Conservation (phyloP, 2,113 vertebrate genomes). For the Paralichthys olivaceus region DNA sequence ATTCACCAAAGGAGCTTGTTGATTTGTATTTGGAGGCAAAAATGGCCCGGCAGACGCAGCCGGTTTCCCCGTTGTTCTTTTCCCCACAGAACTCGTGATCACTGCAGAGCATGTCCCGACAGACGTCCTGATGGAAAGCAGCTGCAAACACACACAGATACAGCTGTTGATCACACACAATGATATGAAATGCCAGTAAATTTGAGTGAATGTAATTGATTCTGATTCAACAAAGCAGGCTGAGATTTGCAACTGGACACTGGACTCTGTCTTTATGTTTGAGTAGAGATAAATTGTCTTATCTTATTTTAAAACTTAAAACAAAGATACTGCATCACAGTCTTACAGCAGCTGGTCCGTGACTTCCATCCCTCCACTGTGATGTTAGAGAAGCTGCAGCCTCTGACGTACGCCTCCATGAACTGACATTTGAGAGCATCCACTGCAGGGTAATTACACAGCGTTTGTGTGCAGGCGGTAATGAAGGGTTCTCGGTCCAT, state of each 20-base stretch:
- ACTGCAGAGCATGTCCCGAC: constrained; percentile 45
- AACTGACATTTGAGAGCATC: constrained; percentile 33
- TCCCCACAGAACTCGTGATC: constrained; percentile 47
- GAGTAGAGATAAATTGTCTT: no score
- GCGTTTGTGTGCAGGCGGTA: constrained; percentile 27
- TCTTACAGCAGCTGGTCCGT: constrained; percentile 23
- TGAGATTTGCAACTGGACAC: not conserved
- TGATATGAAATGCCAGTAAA: not conserved
- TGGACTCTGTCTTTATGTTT: not conserved
- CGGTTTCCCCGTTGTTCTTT: not conserved
- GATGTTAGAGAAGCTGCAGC: constrained; percentile 25
- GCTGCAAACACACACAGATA: not conserved
- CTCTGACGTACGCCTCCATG: constrained; percentile 27
- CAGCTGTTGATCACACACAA: not conserved
- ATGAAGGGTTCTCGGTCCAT: constrained; percentile 44
- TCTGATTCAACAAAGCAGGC: not conserved
- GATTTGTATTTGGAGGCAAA: constrained; percentile 39
- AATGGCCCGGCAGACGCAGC: constrained; percentile 41
- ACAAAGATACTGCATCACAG: not conserved
- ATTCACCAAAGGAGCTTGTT: constrained; percentile 4
- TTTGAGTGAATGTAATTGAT: not conserved
- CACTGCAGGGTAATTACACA: constrained; percentile 45
- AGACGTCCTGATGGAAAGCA: constrained; percentile 1
- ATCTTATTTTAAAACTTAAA: not conserved
- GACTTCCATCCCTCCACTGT: not conserved